Conservation (phyloP, 2,113 vertebrate genomes). For the Dipodomys merriami region DNA sequence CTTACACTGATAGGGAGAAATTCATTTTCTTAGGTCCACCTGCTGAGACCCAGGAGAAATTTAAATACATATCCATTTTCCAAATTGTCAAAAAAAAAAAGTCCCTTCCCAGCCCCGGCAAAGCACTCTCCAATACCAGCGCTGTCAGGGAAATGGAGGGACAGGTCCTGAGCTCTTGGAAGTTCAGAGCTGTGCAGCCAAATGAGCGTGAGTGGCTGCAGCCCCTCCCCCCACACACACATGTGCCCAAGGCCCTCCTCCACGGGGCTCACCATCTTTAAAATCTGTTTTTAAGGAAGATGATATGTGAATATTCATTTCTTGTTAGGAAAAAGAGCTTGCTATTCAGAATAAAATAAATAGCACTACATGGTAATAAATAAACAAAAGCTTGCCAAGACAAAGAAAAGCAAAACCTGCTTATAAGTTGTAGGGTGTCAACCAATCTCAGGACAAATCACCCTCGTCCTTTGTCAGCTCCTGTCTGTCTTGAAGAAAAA, state of each 20-base stretch:
- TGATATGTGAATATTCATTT: not conserved
- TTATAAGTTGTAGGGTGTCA: not conserved
- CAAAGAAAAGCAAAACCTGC: not conserved
- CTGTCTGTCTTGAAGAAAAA: not conserved
- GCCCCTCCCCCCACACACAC: not conserved
- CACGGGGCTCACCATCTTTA: not conserved
- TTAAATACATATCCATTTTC: not conserved
- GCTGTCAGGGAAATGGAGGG: not conserved
- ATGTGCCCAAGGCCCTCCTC: not conserved
- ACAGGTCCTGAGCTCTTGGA: not conserved
- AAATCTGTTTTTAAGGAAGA: not conserved
- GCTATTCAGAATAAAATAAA: constrained; percentile 42
- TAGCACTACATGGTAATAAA: constrained; percentile 59
- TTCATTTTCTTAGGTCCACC: constrained; percentile 40
- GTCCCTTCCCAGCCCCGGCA: not conserved
- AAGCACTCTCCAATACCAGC: not conserved
- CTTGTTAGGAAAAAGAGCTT: not conserved
- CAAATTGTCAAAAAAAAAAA: not conserved
- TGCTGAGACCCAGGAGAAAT: constrained; percentile 52
- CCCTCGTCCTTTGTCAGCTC: not conserved
- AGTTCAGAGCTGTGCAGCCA: not conserved
- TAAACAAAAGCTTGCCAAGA: not conserved
- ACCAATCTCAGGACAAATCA: not conserved
- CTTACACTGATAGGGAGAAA: not conserved
- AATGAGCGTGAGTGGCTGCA: rapidly evolving